Conservation (phyloP, 2,888 invertebrate species). For the Imbricaverruca yamaguchii region DNA sequence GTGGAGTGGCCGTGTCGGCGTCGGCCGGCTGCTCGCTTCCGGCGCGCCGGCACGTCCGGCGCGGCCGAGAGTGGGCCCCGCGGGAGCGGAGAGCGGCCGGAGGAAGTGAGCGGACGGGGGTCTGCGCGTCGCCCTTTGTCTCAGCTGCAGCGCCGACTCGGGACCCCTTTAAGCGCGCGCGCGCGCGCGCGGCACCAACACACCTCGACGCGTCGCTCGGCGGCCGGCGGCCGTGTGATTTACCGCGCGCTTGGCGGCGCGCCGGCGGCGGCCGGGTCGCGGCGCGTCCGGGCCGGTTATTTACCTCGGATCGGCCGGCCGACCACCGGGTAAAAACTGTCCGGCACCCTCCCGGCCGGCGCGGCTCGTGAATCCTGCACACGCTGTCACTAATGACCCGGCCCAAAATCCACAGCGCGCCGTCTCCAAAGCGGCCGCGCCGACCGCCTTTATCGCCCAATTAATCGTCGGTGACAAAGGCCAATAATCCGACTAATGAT, state of each 20-base stretch:
- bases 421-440: conserved; percentile 12
- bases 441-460: conserved; percentile 11
- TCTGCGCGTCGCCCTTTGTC: background rate
- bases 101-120: background rate
- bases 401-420: conserved; percentile 12
- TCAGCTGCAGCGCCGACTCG: background rate
- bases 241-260: background rate
- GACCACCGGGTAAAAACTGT: background rate
- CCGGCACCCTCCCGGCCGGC: background rate
- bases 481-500: conserved; percentile 13
- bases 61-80: background rate
- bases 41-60: background rate
- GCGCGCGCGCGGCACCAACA: background rate
- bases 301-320: background rate
- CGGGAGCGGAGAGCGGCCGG: background rate
- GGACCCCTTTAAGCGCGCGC: background rate
- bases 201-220: background rate
- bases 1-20: background rate
- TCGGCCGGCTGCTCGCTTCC: background rate
- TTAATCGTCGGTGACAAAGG: conserved; percentile 8
- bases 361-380: background rate
- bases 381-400: conserved; percentile 13
- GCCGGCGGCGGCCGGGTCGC: background rate
- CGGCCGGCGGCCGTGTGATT: background rate
- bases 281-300: background rate